Conservation (phyloP, 1,140 invertebrate genomes). For the Myzus persicae region DNA sequence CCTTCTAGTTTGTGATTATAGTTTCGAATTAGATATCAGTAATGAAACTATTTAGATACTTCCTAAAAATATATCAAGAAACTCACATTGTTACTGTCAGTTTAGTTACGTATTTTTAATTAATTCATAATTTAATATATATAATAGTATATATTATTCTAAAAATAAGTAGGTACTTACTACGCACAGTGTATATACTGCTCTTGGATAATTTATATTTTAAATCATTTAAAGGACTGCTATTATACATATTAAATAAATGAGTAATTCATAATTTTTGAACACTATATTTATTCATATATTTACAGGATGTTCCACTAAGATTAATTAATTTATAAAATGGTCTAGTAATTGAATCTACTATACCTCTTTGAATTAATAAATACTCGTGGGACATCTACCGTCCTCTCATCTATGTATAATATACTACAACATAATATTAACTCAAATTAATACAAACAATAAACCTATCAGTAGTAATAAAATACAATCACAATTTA, state of each 20-base stretch:
- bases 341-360: background rate
- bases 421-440: background rate
- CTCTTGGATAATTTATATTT: background rate
- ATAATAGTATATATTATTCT: background rate
- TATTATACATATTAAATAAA: background rate
- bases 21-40: background rate
- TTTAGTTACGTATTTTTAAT: background rate
- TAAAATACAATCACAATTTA: background rate
- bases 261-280: background rate
- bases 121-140: background rate
- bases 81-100: background rate
- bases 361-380: constrained; percentile 8
- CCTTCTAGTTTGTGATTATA: background rate
- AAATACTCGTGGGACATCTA: background rate
- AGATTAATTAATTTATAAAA: constrained; percentile 10
- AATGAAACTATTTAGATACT: background rate
- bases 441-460: background rate
- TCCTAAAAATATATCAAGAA: background rate
- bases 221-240: background rate
- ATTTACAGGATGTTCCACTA: background rate
- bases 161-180: background rate
- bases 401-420: background rate
- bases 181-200: background rate
- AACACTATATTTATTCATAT: background rate
- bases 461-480: constrained; percentile 3